A percentile compares a stretch with the other conserved stretches of the same genome.
phyloP scores from a whole-genome alignment of 2,113 vertebrate genomes.

The Tringa solitaria region DNA sequence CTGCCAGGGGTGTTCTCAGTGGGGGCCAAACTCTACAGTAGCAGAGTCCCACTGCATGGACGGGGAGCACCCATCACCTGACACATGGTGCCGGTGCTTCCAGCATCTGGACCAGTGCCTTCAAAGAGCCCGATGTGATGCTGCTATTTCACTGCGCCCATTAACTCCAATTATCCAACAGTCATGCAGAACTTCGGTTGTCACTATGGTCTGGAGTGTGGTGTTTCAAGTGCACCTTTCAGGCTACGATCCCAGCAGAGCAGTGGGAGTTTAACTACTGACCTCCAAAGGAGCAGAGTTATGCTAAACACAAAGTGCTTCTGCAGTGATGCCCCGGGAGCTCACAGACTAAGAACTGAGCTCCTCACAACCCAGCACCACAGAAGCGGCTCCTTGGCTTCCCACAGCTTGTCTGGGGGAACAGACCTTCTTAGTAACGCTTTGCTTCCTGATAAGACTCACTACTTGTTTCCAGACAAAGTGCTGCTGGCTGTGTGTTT shows the following conservation, averaged over 20 bases:
- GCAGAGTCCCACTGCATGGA: rapidly evolving
- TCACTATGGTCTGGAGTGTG: neutral
- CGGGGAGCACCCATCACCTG: rapidly evolving
- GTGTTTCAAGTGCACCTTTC: rapidly evolving
- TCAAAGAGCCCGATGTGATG: neutral
- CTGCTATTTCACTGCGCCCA: neutral
- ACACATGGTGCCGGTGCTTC: neutral
- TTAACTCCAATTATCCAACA: neutral
- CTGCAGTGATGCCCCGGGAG: neutral
- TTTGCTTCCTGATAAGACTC: neutral
- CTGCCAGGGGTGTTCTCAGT: neutral
- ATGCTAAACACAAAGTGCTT: neutral
- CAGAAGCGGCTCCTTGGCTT: neutral
- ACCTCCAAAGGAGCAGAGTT: neutral
- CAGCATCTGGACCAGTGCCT: neutral
- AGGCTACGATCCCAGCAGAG: neutral
- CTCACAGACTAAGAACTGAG: neutral
- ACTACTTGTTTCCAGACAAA: neutral
- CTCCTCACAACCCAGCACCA: neutral
- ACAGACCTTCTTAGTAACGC: neutral
- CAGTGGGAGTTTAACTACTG: neutral
- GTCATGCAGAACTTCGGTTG: neutral
- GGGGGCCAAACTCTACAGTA: neutral
- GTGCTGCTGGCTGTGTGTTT: neutral
- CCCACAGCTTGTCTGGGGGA: neutral